Percentiles rank a stretch among this genome's conserved stretches.
These are phyloP conservation scores for Cylindroiulus punctatus DNA, from an alignment of 2,888 invertebrate species.

Conservation along the genomic window DNA sequence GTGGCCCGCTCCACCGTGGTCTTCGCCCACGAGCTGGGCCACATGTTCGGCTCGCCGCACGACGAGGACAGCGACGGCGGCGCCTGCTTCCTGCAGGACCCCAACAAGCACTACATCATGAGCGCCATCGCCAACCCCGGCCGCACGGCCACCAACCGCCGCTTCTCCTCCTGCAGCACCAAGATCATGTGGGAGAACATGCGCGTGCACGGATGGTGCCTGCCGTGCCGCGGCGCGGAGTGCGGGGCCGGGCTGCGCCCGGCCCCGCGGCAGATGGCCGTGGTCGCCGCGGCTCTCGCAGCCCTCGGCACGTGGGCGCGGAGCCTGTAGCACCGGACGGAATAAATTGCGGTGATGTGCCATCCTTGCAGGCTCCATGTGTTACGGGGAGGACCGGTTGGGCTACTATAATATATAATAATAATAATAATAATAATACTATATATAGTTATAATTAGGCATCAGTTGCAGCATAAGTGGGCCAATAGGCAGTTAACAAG, in stretches of 20 bases:
- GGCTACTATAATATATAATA: too few relatives aligned
- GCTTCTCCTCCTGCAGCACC: constrained; percentile 40
- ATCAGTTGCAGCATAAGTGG: too few relatives aligned
- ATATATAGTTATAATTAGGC: too few relatives aligned
- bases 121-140: constrained; percentile 49
- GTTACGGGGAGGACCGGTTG: too few relatives aligned
- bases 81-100: neutral
- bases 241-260: neutral
- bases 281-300: too few relatives aligned
- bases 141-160: neutral
- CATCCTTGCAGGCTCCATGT: too few relatives aligned
- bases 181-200: constrained; percentile 15
- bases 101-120: constrained; percentile 44
- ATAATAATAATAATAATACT: too few relatives aligned
- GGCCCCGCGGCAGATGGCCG: neutral
- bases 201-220: neutral
- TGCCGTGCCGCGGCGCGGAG: neutral
- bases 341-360: too few relatives aligned
- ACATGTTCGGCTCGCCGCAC: constrained; percentile 59
- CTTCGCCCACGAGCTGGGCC: constrained; percentile 59
- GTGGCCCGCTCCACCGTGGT: constrained; percentile 54
- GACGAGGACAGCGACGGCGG: constrained; percentile 53
- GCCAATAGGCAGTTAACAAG: too few relatives aligned
- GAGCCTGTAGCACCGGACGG: too few relatives aligned
- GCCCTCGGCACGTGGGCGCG: too few relatives aligned